Percentiles rank a stretch among this genome's conserved stretches.
phyloP scores from a whole-genome alignment of 2,888 invertebrate genomes.

The Eristalinus aeneus region DNA sequence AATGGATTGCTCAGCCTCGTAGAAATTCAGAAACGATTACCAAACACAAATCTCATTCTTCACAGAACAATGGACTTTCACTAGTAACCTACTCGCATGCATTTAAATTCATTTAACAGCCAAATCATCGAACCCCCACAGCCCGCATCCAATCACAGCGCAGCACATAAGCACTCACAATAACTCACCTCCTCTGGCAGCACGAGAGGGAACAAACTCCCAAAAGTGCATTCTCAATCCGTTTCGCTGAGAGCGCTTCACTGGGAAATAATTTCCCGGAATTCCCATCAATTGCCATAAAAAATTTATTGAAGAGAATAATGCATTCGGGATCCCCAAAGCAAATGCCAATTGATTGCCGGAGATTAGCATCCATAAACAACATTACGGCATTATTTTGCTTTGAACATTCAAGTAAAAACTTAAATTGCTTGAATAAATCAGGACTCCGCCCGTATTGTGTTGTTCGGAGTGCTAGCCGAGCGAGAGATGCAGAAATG shows the following conservation, averaged over 20 bases:
- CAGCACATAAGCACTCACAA: slow-evolving; percentile 40
- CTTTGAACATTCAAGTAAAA: slow-evolving; percentile 52
- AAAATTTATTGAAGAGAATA: slow-evolving; percentile 63
- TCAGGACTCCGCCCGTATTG: slow-evolving; percentile 57
- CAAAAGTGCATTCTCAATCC: slow-evolving; percentile 54
- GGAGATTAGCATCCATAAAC: slow-evolving; percentile 71
- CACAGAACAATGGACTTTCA: background rate
- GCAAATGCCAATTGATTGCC: slow-evolving; percentile 71
- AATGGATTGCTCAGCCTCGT: too few species aligned
- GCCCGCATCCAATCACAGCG: slow-evolving; percentile 37
- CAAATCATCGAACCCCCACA: slow-evolving; percentile 8
- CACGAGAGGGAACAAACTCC: slow-evolving; percentile 30
- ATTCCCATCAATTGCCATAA: slow-evolving; percentile 69
- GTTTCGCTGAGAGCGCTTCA: slow-evolving; percentile 15
- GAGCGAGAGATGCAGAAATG: slow-evolving; percentile 24
- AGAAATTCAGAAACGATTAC: too few species aligned
- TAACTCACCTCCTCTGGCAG: slow-evolving; percentile 31
- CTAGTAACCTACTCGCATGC: background rate
- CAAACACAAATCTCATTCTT: background rate
- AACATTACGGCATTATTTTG: slow-evolving; percentile 69
- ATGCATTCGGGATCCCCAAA: slow-evolving; percentile 67
- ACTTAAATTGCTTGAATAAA: slow-evolving; percentile 71
- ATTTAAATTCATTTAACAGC: slow-evolving; percentile 30
- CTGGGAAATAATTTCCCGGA: slow-evolving; percentile 63
- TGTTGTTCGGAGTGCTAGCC: slow-evolving; percentile 15